Conservation (phyloP, 2,888 invertebrate genomes). For the Actias luna region DNA sequence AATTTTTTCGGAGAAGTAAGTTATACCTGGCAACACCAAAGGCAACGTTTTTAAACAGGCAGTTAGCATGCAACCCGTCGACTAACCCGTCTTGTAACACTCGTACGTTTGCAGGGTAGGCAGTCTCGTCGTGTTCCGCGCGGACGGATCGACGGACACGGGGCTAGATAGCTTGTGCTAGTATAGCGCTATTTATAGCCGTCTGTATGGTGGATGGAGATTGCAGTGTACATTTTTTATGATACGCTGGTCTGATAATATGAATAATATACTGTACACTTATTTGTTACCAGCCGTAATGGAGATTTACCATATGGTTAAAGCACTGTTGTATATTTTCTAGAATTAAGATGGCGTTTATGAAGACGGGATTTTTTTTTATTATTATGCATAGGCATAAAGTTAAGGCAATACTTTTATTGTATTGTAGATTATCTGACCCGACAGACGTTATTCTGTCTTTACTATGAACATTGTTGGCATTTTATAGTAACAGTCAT, state of each 20-base stretch:
- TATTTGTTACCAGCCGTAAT: too few species aligned
- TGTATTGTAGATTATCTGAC: too few species aligned
- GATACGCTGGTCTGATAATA: not conserved
- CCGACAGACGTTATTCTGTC: too few species aligned
- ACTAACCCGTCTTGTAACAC: conserved; percentile 35
- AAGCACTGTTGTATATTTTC: not conserved
- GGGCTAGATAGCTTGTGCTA: not conserved
- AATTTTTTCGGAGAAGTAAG: not conserved
- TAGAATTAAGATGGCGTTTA: too few species aligned
- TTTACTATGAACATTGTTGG: too few species aligned
- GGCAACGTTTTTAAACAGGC: conserved; percentile 29
- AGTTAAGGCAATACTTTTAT: too few species aligned
- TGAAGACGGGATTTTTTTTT: too few species aligned
- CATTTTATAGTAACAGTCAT: too few species aligned
- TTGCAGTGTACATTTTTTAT: conserved; percentile 4
- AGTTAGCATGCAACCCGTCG: conserved; percentile 33
- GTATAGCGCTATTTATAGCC: not conserved
- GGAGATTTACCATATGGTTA: too few species aligned
- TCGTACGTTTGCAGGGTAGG: conserved; percentile 38
- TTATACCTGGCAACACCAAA: not conserved
- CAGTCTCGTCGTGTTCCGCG: not conserved
- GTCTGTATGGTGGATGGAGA: not conserved
- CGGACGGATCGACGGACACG: conserved; percentile 4
- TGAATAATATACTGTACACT: too few species aligned
- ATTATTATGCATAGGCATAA: too few species aligned